Percentiles rank a stretch among this genome's conserved stretches.
phyloP scores from a whole-genome alignment of 2,888 invertebrate genomes.

The Agriopis leucophaearia region DNA sequence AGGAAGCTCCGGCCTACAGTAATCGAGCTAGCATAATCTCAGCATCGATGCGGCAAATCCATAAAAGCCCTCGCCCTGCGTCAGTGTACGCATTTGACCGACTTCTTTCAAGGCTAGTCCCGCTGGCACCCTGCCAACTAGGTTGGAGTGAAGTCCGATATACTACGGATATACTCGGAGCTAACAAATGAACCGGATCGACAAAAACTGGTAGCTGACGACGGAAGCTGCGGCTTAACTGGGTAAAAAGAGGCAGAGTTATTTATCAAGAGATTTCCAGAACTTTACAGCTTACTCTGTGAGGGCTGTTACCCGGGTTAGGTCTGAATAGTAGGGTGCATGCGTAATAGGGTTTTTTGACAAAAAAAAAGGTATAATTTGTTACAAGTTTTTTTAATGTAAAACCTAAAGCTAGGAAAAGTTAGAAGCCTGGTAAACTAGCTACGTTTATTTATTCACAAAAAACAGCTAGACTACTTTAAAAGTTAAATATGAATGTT shows the following conservation, averaged over 20 bases:
- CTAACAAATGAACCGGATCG: constrained; percentile 21
- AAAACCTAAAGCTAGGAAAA: not conserved
- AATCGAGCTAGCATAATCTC: not conserved
- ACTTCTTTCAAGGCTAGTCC: constrained; percentile 51
- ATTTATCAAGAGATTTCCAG: constrained; percentile 10
- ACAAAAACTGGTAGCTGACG: constrained; percentile 23
- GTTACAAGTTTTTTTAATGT: not conserved
- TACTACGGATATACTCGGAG: constrained; percentile 36
- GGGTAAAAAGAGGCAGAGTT: constrained; percentile 4
- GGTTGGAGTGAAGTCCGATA: constrained; percentile 43
- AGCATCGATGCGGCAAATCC: constrained; percentile 35
- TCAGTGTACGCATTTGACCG: constrained; percentile 47
- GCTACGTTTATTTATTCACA: too few relatives aligned
- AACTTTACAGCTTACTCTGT: not conserved
- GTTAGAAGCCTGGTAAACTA: too few relatives aligned
- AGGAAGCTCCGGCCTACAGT: too few relatives aligned
- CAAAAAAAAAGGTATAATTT: not conserved
- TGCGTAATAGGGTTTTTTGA: not conserved
- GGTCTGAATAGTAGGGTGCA: not conserved
- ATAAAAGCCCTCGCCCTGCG: constrained; percentile 34
- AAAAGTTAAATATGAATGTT: too few relatives aligned
- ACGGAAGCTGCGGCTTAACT: not conserved
- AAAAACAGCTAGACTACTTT: too few relatives aligned
- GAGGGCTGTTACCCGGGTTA: not conserved
- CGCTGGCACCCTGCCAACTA: constrained; percentile 53